Conservation (phyloP, 2,888 invertebrate species). For the Cheilosia soror region DNA sequence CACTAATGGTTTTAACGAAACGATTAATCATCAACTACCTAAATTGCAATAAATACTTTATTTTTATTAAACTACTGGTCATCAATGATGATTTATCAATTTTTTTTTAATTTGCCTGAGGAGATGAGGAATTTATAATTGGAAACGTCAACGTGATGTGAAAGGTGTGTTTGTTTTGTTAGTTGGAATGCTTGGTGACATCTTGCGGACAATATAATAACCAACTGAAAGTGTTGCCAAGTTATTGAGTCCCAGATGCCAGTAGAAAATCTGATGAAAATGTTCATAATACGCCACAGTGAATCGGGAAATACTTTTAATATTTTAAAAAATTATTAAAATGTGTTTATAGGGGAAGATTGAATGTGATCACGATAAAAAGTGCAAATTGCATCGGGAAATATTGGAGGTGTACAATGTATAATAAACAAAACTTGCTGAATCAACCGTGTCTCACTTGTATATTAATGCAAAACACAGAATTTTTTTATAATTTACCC, state of each 20-base stretch:
- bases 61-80: slow-evolving; percentile 11
- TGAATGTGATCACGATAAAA: too few species aligned
- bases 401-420: too few species aligned
- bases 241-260: neutral
- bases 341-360: too few species aligned
- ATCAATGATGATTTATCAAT: neutral
- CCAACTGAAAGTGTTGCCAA: neutral
- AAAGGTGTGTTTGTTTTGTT: slow-evolving; percentile 5
- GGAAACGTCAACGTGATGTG: slow-evolving; percentile 39
- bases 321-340: neutral
- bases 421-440: too few species aligned
- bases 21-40: slow-evolving; percentile 30
- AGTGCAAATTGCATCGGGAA: too few species aligned
- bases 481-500: too few species aligned
- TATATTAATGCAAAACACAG: too few species aligned
- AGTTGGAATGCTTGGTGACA: neutral
- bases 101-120: slow-evolving; percentile 4
- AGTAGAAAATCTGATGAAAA: neutral
- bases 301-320: neutral
- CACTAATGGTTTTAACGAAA: slow-evolving; percentile 11
- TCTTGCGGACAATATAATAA: neutral
- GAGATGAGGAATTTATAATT: slow-evolving; percentile 16
- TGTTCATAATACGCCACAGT: neutral
- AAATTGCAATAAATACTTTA: slow-evolving; percentile 9
- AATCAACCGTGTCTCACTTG: too few species aligned